Conservation (phyloP, 2,797 vertebrate species). For the Chromobotia macracanthus region DNA sequence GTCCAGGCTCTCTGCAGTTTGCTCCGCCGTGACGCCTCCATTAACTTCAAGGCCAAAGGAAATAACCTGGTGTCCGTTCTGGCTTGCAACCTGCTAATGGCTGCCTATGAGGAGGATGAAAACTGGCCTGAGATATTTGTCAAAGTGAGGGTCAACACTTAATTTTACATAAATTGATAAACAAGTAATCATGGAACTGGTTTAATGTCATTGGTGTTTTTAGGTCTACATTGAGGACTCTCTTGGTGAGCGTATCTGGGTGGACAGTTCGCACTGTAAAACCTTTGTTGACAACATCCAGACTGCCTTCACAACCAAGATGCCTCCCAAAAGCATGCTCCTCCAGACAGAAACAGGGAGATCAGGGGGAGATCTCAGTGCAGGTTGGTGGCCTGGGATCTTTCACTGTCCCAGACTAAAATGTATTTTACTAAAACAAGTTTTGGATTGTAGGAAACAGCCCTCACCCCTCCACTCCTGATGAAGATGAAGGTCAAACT, state of each 20-base stretch:
- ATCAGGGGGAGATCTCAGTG: constrained; percentile 90
- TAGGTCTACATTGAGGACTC: constrained; percentile 99
- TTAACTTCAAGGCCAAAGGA: constrained; percentile 98
- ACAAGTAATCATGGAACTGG: not conserved
- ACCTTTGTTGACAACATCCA: constrained; percentile 97
- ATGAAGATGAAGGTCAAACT: constrained; percentile 95
- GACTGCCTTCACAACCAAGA: constrained; percentile 94
- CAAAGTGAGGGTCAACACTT: constrained; percentile 76
- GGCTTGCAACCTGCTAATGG: constrained; percentile 96
- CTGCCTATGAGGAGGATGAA: constrained; percentile 96
- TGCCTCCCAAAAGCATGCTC: constrained; percentile 94
- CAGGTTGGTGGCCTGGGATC: constrained; percentile 74
- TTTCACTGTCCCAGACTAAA: not conserved
- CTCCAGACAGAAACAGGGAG: constrained; percentile 88
- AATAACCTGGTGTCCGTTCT: constrained; percentile 96
- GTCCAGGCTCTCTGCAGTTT: constrained; percentile 92
- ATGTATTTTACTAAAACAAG: not conserved
- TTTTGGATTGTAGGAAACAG: constrained; percentile 83
- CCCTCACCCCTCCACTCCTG: constrained; percentile 93
- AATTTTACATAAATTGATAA: not conserved
- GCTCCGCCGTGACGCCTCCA: constrained; percentile 90
- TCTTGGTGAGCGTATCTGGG: constrained; percentile 96
- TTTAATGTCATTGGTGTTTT: constrained; percentile 57
- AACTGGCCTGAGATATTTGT: constrained; percentile 99
- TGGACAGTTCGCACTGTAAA: constrained; percentile 97